Percentiles rank a stretch among this genome's conserved stretches.
Conservation (phyloP, 2,888 invertebrate genomes). For the Pelosia muscerda region DNA sequence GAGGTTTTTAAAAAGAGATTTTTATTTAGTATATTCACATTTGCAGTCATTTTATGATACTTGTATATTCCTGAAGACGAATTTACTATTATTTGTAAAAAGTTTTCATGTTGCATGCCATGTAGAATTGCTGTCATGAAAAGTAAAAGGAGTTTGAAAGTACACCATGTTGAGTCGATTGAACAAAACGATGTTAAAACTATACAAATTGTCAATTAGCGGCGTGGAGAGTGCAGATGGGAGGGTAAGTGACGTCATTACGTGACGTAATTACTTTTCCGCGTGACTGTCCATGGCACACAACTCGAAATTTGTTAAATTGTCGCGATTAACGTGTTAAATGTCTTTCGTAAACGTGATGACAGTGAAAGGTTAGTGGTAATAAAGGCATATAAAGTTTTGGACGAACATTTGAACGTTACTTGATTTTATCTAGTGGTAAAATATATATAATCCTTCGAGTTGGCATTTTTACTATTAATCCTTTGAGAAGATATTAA, state of each 20-base stretch:
- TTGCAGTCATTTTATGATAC: background rate
- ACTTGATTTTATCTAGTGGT: background rate
- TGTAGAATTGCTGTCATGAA: conserved; percentile 33
- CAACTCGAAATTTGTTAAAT: conserved; percentile 81
- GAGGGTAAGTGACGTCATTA: conserved; percentile 84
- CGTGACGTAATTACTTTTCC: conserved; percentile 85
- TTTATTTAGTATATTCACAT: conserved; percentile 24
- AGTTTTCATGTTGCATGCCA: background rate
- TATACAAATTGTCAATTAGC: conserved; percentile 83
- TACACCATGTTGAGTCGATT: conserved; percentile 44
- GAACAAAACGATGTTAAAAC: conserved; percentile 69
- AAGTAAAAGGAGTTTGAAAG: conserved; percentile 34
- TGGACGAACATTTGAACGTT: conserved; percentile 12
- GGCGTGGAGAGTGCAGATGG: conserved; percentile 59
- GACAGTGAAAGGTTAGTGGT: conserved; percentile 59
- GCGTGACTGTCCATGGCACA: conserved; percentile 77
- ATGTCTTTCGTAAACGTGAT: conserved; percentile 78
- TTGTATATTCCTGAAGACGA: background rate
- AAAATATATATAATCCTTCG: background rate
- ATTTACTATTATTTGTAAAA: background rate
- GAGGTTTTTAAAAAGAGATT: conserved; percentile 30
- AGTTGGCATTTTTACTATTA: background rate
- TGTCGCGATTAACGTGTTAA: conserved; percentile 81
- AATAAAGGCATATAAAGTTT: conserved; percentile 43
- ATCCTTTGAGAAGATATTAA: conserved; percentile 13